Evolutionary conservation across 2,113 vertebrate species (phyloP), one percentile per base, ranked within the genome.

Genomic region (Tragelaphus strepsiceros): DNA sequence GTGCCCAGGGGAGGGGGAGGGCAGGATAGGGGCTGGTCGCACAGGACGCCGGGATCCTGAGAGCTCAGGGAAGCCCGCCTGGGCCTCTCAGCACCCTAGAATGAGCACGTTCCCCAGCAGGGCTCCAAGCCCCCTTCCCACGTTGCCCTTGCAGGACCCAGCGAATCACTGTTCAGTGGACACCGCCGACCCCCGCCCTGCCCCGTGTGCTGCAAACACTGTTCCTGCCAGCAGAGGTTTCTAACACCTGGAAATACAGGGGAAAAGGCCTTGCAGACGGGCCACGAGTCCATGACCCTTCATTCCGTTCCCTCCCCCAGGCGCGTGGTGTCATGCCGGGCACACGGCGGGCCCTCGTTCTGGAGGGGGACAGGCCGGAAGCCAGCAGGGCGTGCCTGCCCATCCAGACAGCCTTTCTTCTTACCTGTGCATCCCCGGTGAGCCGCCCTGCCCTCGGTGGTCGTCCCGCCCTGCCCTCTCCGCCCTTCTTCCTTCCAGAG

Each of bases 251-350:
- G 1, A 28, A 12, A 3, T 21, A 10, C 10, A 39, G 12, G 35
- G 32, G 46, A 24, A 10, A 17, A 26, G 43, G 28, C 6, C 49
- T 0, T 10, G 8, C 13, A 43, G 58, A 24, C 1, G 2, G 19
- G 62, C 2, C 32, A 1, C 1, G 3, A 39, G 6, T 19, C 43
- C 1, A 0, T 21, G 62, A 26, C 43, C 59, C 56, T 88, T n/a
- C 24, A 49, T 43, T n/a, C 67, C 0, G 0, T n/a, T 7, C 7
- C 0, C 26, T 21, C 39, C 46, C 46, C 22, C 7, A 30, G 71
- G 62, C 28, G 22, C 35, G 3, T 16, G 32, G 10, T 39, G 3
- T 32, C 5, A 0, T 2, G 14, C 43, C 0, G 3, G 4, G n/a
- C 46, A 7, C 4, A 5, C 3, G 4, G n/a, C 0, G 1, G n/a